Evolutionary conservation across 2,888 invertebrate genomes (phyloP), one percentile per base, ranked within the genome.

Genomic region (Corbicula japonica): DNA sequence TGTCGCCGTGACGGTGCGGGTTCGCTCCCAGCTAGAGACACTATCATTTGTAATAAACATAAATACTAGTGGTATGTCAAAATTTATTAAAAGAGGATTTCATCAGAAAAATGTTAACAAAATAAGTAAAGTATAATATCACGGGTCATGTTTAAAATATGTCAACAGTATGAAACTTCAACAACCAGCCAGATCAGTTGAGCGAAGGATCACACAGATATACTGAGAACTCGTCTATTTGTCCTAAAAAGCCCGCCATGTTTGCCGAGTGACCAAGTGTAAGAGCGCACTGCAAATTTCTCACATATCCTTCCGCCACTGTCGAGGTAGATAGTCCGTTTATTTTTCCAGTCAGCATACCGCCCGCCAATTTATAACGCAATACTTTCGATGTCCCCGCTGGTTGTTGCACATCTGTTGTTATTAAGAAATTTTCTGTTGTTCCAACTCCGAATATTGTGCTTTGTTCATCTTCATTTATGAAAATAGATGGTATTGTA

Each of bases 141-240:
- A n/a, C n/a, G n/a, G n/a, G n/a, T n/a, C n/a, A n/a, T n/a, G n/a
- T n/a, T n/a, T n/a, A n/a, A n/a, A n/a, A n/a, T n/a, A n/a, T n/a
- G n/a, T n/a, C n/a, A n/a, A n/a, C n/a, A n/a, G n/a, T n/a, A n/a
- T n/a, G n/a, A n/a, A n/a, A n/a, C n/a, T n/a, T n/a, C n/a, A n/a
- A n/a, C n/a, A n/a, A n/a, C n/a, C n/a, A n/a, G n/a, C n/a, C n/a
- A n/a, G n/a, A n/a, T n/a, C n/a, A n/a, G n/a, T n/a, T n/a, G n/a
- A n/a, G n/a, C n/a, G n/a, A n/a, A n/a, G 66, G 66, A 28, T 54
- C 66, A 54, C 66, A 66, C 0, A 38, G 18, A 26, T 41, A 66
- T 0, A 66, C 41, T 1, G 38, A n/a, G 5, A 66, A 18, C 8
- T 66, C 66, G 8, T 41, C 28, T 6, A 66, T 54, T 12, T 15